Evolutionary conservation across 2,113 vertebrate genomes (phyloP).

Genomic region (Alligator sinensis): DNA sequence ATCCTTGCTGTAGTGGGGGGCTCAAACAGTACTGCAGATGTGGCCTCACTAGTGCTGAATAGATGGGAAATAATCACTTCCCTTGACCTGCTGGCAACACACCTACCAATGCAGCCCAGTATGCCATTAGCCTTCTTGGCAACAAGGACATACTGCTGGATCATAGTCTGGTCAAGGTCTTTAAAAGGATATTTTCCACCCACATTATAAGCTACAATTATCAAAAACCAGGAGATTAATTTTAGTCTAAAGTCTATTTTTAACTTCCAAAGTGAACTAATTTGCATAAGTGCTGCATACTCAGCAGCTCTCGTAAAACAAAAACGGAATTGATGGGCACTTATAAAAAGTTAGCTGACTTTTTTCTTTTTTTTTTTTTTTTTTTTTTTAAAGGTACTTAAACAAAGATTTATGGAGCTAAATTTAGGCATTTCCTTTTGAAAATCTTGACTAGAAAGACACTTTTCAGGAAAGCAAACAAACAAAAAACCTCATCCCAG

Average conservation of each 20-base stretch:
- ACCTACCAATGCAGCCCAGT: no score
- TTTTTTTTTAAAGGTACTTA: neutral
- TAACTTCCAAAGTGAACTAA: neutral
- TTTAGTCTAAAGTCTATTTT: neutral
- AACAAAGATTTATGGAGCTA: neutral
- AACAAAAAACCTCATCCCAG: neutral
- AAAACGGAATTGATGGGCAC: neutral
- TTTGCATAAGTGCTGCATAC: neutral
- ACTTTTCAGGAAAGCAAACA: neutral
- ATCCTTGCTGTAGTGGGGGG: no score
- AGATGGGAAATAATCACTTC: no score
- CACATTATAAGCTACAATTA: neutral
- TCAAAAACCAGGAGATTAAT: neutral
- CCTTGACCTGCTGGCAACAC: no score
- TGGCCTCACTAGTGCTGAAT: no score
- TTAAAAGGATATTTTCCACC: neutral
- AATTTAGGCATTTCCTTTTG: neutral
- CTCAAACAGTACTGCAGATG: no score
- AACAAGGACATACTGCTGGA: no score
- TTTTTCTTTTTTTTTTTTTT: neutral
- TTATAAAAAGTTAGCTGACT: neutral
- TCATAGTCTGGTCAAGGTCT: neutral
- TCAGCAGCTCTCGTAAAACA: neutral
- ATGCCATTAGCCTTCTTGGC: no score
- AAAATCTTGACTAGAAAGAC: neutral